Percentiles rank a stretch among this genome's conserved stretches.
Evolutionary conservation across 2,888 invertebrate species (phyloP).

Genomic region (Matsumyia berberina): DNA sequence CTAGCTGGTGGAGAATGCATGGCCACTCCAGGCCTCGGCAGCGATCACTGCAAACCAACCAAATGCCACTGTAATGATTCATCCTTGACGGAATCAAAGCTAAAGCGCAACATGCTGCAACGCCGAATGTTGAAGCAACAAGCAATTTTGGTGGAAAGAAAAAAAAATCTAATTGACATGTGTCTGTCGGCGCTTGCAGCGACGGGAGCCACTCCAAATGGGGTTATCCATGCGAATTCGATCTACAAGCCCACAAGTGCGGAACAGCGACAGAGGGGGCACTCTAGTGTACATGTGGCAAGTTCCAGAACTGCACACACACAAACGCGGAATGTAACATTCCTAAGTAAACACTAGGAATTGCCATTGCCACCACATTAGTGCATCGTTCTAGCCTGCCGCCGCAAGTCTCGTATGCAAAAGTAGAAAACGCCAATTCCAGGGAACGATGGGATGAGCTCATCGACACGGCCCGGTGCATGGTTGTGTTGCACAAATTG

Average conservation of each 20-base stretch:
- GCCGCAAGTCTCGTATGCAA: constrained; percentile 8
- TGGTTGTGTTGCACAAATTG: constrained; percentile 60
- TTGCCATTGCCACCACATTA: constrained; percentile 47
- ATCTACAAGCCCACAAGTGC: constrained; percentile 34
- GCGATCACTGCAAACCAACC: constrained; percentile 15
- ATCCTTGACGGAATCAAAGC: constrained; percentile 38
- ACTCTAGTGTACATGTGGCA: constrained; percentile 16
- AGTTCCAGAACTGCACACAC: constrained; percentile 35
- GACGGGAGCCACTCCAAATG: constrained; percentile 33
- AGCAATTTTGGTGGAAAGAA: constrained; percentile 8
- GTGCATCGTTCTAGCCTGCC: constrained; percentile 11
- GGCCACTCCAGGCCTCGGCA: constrained; percentile 30
- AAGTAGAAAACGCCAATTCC: constrained; percentile 41
- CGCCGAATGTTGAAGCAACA: constrained; percentile 53
- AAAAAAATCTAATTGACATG: constrained; percentile 28
- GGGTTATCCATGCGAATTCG: constrained; percentile 23
- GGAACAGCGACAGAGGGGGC: constrained; percentile 1
- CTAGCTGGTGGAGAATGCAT: constrained; percentile 21
- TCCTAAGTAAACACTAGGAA: constrained; percentile 42
- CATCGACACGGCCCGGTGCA: constrained; percentile 55
- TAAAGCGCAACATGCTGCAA: constrained; percentile 40
- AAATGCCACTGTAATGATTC: constrained; percentile 64
- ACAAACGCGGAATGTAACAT: constrained; percentile 11
- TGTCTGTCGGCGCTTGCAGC: constrained; percentile 11
- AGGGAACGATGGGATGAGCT: constrained; percentile 60